Evolutionary conservation across 2,113 vertebrate species (phyloP).

Genomic region (Muntiacus muntjak): DNA sequence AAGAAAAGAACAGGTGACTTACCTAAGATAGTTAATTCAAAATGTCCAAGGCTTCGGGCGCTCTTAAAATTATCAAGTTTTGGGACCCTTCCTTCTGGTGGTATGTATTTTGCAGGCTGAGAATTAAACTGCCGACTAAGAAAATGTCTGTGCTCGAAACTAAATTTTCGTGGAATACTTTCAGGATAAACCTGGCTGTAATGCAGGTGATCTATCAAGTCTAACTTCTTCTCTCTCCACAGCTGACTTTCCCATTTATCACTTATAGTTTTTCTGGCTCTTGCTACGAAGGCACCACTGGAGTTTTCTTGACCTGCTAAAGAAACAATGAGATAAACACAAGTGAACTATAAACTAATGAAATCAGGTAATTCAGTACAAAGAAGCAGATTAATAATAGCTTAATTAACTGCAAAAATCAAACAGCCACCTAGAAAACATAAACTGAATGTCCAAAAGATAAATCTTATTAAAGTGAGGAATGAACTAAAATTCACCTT

Average conservation of each 20-base stretch:
- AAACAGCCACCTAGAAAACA: not conserved
- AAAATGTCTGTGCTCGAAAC: constrained; percentile 77
- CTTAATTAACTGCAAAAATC: constrained; percentile 15
- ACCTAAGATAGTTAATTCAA: constrained; percentile 90
- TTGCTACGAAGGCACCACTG: not conserved
- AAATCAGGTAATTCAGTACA: not conserved
- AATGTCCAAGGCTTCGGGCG: constrained; percentile 81
- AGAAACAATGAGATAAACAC: constrained; percentile 52
- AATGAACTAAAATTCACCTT: constrained; percentile 32
- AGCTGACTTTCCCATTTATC: constrained; percentile 86
- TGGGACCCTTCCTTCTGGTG: constrained; percentile 51
- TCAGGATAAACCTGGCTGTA: constrained; percentile 82
- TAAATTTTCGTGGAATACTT: constrained; percentile 86
- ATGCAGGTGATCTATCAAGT: constrained; percentile 80
- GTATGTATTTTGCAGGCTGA: constrained; percentile 80
- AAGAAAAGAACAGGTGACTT: constrained; percentile 55
- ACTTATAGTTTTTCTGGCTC: constrained; percentile 14
- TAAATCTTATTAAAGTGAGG: constrained; percentile 12
- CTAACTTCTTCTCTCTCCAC: constrained; percentile 81
- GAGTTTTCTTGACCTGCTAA: constrained; percentile 47
- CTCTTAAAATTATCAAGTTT: constrained; percentile 64
- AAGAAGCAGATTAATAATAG: constrained; percentile 4
- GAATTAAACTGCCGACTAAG: constrained; percentile 86
- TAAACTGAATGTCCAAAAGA: not conserved
- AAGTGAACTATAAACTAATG: not conserved